These are phyloP conservation scores for Mormyrops attenuatus DNA, from an alignment of 2,797 vertebrate genomes.

Conservation along the genomic window DNA sequence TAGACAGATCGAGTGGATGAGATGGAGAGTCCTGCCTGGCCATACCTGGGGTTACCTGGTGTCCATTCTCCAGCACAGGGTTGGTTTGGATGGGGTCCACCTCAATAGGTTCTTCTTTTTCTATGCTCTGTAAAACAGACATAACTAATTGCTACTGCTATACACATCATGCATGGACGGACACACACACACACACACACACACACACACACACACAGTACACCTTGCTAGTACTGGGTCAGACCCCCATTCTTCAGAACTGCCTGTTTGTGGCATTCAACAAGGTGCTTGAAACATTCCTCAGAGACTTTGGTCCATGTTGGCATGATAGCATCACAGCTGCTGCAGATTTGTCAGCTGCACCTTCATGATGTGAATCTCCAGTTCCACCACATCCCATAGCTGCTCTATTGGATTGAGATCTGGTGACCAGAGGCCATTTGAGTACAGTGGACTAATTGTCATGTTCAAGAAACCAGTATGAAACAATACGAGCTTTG, in stretches of 20 bases:
- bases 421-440: not conserved
- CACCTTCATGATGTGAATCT: not conserved
- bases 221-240: not conserved
- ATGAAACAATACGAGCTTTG: not conserved
- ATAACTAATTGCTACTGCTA: not conserved
- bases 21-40: not conserved
- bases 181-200: not conserved
- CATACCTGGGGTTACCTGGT: conserved; percentile 60
- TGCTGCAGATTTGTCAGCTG: not conserved
- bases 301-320: not conserved
- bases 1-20: not conserved
- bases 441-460: not conserved
- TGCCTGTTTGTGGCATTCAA: not conserved
- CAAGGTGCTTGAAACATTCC: not conserved
- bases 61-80: conserved; percentile 59
- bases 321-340: not conserved
- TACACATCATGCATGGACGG: not conserved
- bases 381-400: not conserved
- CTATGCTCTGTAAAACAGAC: conserved; percentile 57
- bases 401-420: not conserved
- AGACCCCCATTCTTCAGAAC: not conserved
- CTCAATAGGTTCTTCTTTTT: conserved; percentile 66
- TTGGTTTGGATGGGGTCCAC: conserved; percentile 51
- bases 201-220: not conserved
- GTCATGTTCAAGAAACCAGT: not conserved